These are phyloP conservation scores for Varanus salvator DNA, from an alignment of 2,113 vertebrate genomes.

Conservation along the genomic window DNA sequence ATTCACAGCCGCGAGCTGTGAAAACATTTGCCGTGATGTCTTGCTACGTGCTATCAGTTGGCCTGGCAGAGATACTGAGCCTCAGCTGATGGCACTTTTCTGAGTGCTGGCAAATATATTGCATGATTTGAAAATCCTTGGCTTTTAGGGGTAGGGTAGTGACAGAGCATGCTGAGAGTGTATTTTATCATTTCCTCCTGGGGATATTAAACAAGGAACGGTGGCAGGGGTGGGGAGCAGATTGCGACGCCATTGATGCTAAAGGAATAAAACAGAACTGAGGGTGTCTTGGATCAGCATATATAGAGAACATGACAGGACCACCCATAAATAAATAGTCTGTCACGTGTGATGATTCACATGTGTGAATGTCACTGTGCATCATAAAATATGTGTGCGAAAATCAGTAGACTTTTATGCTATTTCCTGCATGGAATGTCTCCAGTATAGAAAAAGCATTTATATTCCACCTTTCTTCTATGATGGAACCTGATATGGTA, in stretches of 20 bases:
- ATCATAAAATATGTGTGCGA: not conserved
- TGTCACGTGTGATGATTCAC: not conserved
- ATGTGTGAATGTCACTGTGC: not conserved
- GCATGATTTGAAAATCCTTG: not conserved
- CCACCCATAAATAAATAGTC: not conserved
- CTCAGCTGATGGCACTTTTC: slow-evolving; percentile 58
- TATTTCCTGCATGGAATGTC: not conserved
- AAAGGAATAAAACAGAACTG: not conserved
- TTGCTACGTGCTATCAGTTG: slow-evolving; percentile 44
- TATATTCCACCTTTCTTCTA: not conserved
- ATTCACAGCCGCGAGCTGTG: not conserved
- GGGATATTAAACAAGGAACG: not conserved
- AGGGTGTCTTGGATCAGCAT: not conserved
- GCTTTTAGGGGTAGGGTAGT: not conserved
- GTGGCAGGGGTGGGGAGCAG: too few relatives aligned
- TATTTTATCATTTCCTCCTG: not conserved
- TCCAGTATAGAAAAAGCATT: not conserved
- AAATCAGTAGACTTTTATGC: not conserved
- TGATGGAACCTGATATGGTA: not conserved
- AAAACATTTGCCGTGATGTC: not conserved
- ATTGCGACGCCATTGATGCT: not conserved
- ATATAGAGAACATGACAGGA: not conserved
- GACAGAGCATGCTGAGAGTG: not conserved
- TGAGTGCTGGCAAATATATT: not conserved
- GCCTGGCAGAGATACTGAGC: slow-evolving; percentile 49